phyloP scores from a whole-genome alignment of 1,140 invertebrate species.

The Episyrphus balteatus region DNA sequence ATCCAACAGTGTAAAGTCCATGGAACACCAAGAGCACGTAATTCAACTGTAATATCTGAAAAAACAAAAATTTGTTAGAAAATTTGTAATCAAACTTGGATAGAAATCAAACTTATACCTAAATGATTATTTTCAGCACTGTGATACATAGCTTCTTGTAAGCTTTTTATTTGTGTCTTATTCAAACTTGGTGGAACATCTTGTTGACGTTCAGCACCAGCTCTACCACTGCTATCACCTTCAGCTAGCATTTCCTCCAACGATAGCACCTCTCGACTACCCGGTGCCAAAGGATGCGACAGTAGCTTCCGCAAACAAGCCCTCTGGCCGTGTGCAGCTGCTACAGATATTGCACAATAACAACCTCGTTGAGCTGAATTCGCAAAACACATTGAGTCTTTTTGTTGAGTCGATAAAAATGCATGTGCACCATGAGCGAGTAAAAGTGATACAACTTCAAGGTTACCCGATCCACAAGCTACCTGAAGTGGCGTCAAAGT shows the following conservation, averaged over 20 bases:
- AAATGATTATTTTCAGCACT: slow-evolving; percentile 81
- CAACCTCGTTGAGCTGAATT: slow-evolving; percentile 72
- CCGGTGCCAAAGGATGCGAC: slow-evolving; percentile 58
- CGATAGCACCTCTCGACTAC: slow-evolving; percentile 64
- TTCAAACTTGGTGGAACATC: slow-evolving; percentile 47
- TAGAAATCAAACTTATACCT: slow-evolving; percentile 41
- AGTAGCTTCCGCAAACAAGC: slow-evolving; percentile 64
- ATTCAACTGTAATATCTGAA: slow-evolving; percentile 72
- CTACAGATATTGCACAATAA: slow-evolving; percentile 76
- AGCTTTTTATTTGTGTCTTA: slow-evolving; percentile 69
- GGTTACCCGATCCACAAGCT: slow-evolving; percentile 67
- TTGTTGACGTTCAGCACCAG: slow-evolving; percentile 20
- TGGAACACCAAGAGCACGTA: slow-evolving; percentile 68
- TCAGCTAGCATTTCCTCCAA: slow-evolving; percentile 85
- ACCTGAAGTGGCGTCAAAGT: slow-evolving; percentile 79
- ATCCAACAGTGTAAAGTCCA: slow-evolving; percentile 90
- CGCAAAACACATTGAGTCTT: slow-evolving; percentile 73
- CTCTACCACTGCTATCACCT: slow-evolving; percentile 40
- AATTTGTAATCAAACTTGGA: neutral
- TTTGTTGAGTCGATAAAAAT: slow-evolving; percentile 71
- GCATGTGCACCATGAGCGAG: slow-evolving; percentile 74
- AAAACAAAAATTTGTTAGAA: neutral
- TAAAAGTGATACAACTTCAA: slow-evolving; percentile 68
- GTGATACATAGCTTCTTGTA: slow-evolving; percentile 89
- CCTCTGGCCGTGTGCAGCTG: slow-evolving; percentile 73